These are phyloP conservation scores for Mechanitis messenoides DNA, from an alignment of 2,888 invertebrate genomes.

Conservation along the genomic window DNA sequence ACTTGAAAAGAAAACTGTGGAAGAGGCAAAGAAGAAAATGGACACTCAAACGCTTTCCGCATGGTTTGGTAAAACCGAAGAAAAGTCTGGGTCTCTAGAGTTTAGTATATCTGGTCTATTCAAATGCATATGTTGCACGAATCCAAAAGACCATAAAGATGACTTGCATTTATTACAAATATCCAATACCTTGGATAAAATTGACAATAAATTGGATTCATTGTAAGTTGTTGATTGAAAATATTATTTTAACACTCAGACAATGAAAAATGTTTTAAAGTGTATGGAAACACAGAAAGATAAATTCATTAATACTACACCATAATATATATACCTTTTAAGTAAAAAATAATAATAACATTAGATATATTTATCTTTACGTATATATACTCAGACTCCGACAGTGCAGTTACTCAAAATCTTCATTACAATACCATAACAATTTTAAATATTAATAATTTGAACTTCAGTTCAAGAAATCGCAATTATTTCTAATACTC, in stretches of 20 bases:
- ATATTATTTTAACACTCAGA: background rate
- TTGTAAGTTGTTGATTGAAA: slow-evolving; percentile 46
- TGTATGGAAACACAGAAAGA: too few species aligned
- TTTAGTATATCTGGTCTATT: slow-evolving; percentile 90
- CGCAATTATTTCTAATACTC: too few species aligned
- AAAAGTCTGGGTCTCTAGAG: slow-evolving; percentile 90
- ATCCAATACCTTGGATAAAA: slow-evolving; percentile 84
- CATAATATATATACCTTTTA: too few species aligned
- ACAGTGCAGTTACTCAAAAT: too few species aligned
- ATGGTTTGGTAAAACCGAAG: slow-evolving; percentile 82
- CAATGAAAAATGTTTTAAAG: background rate
- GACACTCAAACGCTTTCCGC: slow-evolving; percentile 87
- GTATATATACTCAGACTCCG: too few species aligned
- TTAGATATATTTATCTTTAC: too few species aligned
- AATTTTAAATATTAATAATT: too few species aligned
- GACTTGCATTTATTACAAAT: slow-evolving; percentile 89
- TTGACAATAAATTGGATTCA: slow-evolving; percentile 84
- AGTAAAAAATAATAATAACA: too few species aligned
- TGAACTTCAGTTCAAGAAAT: too few species aligned
- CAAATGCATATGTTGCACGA: slow-evolving; percentile 91
- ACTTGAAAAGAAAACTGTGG: slow-evolving; percentile 87
- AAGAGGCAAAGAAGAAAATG: slow-evolving; percentile 86
- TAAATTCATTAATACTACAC: too few species aligned
- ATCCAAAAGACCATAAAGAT: slow-evolving; percentile 90
- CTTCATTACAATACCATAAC: too few species aligned